A percentile compares a stretch with the other conserved stretches of the same genome.
Conservation (phyloP, 2,888 invertebrate genomes). For the Physocephala rufipes region DNA sequence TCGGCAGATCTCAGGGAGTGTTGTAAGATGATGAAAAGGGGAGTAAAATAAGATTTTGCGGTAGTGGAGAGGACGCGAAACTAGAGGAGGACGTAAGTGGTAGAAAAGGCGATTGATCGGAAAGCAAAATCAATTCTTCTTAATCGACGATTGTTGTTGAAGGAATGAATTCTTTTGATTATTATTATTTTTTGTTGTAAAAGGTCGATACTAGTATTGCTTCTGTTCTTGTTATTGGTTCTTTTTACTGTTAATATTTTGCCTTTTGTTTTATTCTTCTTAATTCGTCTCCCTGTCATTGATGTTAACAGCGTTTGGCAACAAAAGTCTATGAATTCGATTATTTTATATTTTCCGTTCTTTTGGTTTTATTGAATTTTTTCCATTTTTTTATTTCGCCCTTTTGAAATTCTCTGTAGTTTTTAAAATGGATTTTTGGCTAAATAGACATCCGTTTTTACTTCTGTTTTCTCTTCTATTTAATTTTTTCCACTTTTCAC, state of each 20-base stretch:
- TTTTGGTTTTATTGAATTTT: slow-evolving; percentile 11
- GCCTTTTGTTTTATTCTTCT: neutral
- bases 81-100: too few relatives aligned
- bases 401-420: neutral
- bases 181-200: neutral
- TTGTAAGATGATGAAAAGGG: too few relatives aligned
- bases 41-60: too few relatives aligned
- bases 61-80: too few relatives aligned
- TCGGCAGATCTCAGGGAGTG: too few relatives aligned
- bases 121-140: neutral
- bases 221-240: neutral
- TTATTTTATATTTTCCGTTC: slow-evolving; percentile 9
- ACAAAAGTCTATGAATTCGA: slow-evolving; percentile 24
- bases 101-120: too few relatives aligned
- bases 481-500: neutral
- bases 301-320: neutral
- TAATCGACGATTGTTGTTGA: neutral
- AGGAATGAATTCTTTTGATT: neutral
- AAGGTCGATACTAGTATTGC: neutral
- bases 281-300: neutral
- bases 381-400: neutral
- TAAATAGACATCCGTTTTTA: neutral
- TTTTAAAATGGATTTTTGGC: neutral
- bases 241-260: neutral
- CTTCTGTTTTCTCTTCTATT: neutral